Percentiles rank a stretch among this genome's conserved stretches.
Evolutionary conservation across 2,888 invertebrate species (phyloP).

Genomic region (Aspidiotus rigidus): DNA sequence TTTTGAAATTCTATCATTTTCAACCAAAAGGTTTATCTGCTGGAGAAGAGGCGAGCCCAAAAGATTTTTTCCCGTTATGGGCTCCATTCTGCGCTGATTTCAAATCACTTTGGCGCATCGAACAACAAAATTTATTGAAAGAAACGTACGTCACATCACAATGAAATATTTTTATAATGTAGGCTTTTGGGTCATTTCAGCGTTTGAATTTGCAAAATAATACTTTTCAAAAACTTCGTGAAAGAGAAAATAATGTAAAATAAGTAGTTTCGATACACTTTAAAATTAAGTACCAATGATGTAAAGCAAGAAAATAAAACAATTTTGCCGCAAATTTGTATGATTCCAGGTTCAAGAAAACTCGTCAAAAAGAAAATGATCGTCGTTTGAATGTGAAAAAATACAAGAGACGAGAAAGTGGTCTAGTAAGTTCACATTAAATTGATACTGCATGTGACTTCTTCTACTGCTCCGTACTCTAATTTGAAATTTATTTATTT

Average conservation of each 20-base stretch:
- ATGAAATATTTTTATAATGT: not conserved
- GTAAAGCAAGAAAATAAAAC: too few species aligned
- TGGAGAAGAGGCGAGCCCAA: slow-evolving; percentile 60
- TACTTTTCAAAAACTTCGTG: not conserved
- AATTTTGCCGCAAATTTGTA: too few species aligned
- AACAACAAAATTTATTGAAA: slow-evolving; percentile 72
- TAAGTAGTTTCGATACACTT: too few species aligned
- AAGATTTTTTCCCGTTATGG: slow-evolving; percentile 86
- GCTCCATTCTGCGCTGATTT: slow-evolving; percentile 83
- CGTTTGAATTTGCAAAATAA: not conserved
- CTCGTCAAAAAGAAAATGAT: slow-evolving; percentile 20
- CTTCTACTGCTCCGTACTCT: not conserved
- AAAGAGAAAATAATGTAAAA: too few species aligned
- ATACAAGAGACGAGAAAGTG: slow-evolving; percentile 19
- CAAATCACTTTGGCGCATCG: slow-evolving; percentile 90
- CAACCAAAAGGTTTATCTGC: slow-evolving; percentile 64
- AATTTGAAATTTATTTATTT: not conserved
- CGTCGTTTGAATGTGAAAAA: slow-evolving; percentile 22
- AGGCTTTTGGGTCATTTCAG: not conserved
- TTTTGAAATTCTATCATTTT: slow-evolving; percentile 80
- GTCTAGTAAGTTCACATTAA: slow-evolving; percentile 15
- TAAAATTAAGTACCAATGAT: too few species aligned
- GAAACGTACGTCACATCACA: slow-evolving; percentile 54
- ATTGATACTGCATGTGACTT: not conserved
- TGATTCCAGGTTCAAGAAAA: slow-evolving; percentile 23